Evolutionary conservation across 2,113 vertebrate genomes (phyloP).

Genomic region (Puma concolor): DNA sequence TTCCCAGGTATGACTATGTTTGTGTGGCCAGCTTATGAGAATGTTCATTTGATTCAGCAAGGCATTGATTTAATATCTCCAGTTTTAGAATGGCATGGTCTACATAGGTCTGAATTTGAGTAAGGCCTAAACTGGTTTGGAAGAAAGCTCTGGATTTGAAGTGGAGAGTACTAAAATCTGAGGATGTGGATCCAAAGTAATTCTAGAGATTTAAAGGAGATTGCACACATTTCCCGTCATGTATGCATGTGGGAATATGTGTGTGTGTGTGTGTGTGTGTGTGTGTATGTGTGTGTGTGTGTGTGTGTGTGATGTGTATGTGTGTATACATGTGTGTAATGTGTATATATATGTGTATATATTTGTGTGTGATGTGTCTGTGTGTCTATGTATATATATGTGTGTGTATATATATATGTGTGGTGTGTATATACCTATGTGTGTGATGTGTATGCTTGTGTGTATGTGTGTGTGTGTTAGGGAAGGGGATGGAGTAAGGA

Average conservation of each 20-base stretch:
- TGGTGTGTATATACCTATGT: neutral
- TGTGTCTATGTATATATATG: neutral
- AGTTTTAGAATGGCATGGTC: neutral
- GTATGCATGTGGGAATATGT: neutral
- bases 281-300: neutral
- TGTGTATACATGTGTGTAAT: neutral
- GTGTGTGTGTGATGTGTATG: neutral
- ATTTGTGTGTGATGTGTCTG: neutral
- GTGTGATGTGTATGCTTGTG: neutral
- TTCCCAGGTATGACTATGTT: neutral
- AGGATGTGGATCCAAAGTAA: neutral
- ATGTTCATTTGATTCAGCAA: neutral
- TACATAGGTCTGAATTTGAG: neutral
- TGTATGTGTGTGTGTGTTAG: neutral
- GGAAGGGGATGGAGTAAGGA: neutral
- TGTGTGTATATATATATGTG: neutral
- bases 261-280: neutral
- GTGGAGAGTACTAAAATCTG: neutral
- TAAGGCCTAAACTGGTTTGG: neutral
- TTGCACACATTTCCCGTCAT: neutral
- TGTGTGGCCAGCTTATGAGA: neutral
- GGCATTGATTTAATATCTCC: neutral
- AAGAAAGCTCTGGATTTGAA: neutral
- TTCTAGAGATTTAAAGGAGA: neutral
- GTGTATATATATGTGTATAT: neutral